Base-by-base conservation (phyloP, 2,797 vertebrate species). In the Sebastes minor region DNA sequence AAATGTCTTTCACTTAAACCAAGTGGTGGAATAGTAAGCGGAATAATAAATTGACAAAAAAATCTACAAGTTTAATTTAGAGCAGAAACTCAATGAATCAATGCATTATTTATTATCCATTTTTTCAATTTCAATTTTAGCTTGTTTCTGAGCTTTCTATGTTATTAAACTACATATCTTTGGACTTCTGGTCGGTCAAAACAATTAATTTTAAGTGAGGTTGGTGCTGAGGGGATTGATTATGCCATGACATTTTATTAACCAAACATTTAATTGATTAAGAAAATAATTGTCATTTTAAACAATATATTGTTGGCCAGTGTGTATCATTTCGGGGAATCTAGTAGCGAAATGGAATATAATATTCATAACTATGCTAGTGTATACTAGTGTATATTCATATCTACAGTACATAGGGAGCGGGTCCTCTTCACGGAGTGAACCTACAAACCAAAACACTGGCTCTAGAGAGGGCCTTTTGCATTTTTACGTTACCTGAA, bases 391-490 rank as follows among this genome's bases (percentile, higher is more conserved):
- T 42, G 14, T 42, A 42, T 42, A 42, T 42, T 46, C 42, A 46
- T 46, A 8, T 46, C 42, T 46, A 42, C 38, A 42, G 38, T 42
- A 46, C 42, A 46, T 18, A 46, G 16, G 16, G 16, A 46, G 42
- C 0, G 6, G 16, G 16, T 46, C 42, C 16, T 46, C 42, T 46
- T 0, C 0, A 46, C 0, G 7, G 16, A 46, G 42, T 46, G 16
- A 46, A 18, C 42, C 14, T 18, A 46, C 42, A 46, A 46, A 46
- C 42, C 42, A 38, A 46, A 46, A 46, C 42, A 46, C 42, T 46
- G 42, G 0, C 42, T 18, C 42, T 46, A 42, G 38, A 42, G 38
- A 3, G 14, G 1, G 38, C 38, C 38, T 16, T 42, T 42, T 42
- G 42, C 14, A 46, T 46, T 46, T 46, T 46, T 46, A 46, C 14